These are phyloP conservation scores for Phortica okadai DNA, from an alignment of 2,888 invertebrate genomes.

Conservation along the genomic window DNA sequence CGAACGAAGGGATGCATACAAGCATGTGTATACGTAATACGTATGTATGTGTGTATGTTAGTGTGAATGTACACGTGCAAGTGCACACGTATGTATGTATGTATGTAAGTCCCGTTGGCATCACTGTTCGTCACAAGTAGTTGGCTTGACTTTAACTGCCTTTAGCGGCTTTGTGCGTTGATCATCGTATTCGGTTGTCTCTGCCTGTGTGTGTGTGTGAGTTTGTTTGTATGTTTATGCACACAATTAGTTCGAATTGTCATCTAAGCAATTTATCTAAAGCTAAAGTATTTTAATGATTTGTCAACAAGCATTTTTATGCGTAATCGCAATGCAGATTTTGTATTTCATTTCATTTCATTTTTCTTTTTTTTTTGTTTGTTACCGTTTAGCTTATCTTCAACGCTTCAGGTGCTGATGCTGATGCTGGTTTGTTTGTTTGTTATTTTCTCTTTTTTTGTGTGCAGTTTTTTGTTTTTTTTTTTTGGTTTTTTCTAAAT, in stretches of 20 bases:
- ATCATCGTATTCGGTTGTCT: neutral
- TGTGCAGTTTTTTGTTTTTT: neutral
- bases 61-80: too few relatives aligned
- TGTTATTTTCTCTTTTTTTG: too few relatives aligned
- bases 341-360: too few relatives aligned
- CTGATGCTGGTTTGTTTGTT: too few relatives aligned
- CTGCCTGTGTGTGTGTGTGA: neutral
- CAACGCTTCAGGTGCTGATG: too few relatives aligned
- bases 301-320: neutral
- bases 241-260: neutral
- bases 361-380: too few relatives aligned
- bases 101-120: neutral
- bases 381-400: too few relatives aligned
- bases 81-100: neutral
- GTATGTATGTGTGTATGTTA: too few relatives aligned
- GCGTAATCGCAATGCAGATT: too few relatives aligned
- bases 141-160: neutral
- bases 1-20: too few relatives aligned
- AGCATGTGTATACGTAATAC: too few relatives aligned
- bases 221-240: neutral
- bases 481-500: neutral
- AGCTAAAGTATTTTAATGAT: neutral
- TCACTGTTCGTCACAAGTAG: neutral
- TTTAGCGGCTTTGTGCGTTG: conserved; percentile 2
- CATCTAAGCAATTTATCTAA: neutral